Conservation (phyloP, 2,888 invertebrate genomes). For the Parelbella ahira region DNA sequence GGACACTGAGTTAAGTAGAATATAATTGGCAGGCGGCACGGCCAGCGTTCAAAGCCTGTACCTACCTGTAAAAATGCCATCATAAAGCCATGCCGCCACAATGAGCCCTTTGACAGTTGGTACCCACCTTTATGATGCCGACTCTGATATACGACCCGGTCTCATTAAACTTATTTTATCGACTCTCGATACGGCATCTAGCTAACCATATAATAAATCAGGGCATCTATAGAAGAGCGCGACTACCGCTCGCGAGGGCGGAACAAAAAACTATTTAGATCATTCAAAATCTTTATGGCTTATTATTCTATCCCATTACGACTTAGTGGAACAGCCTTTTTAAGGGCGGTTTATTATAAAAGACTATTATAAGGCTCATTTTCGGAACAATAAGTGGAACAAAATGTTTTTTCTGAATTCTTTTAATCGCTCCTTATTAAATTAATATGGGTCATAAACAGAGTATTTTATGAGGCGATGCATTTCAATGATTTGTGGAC, state of each 20-base stretch:
- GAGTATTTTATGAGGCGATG: constrained; percentile 39
- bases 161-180: constrained; percentile 78
- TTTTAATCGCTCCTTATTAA: constrained; percentile 62
- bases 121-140: constrained; percentile 76
- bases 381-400: constrained; percentile 68
- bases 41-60: constrained; percentile 69
- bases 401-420: constrained; percentile 52
- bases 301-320: constrained; percentile 75
- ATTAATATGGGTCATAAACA: constrained; percentile 56
- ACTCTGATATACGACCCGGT: constrained; percentile 67
- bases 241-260: constrained; percentile 53
- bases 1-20: constrained; percentile 69
- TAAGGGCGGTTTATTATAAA: constrained; percentile 66
- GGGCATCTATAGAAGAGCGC: constrained; percentile 54
- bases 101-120: constrained; percentile 77
- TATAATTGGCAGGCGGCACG: constrained; percentile 76
- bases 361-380: constrained; percentile 69
- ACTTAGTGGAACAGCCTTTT: constrained; percentile 65
- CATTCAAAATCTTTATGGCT: constrained; percentile 74
- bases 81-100: constrained; percentile 74
- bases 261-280: constrained; percentile 67
- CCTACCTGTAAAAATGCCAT: constrained; percentile 78
- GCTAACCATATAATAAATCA: constrained; percentile 65
- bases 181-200: constrained; percentile 65
- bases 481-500: constrained; percentile 30